Percentiles rank a stretch among this genome's conserved stretches.
Conservation (phyloP, 1,140 invertebrate genomes). For the Diplogasteroides magnus region DNA sequence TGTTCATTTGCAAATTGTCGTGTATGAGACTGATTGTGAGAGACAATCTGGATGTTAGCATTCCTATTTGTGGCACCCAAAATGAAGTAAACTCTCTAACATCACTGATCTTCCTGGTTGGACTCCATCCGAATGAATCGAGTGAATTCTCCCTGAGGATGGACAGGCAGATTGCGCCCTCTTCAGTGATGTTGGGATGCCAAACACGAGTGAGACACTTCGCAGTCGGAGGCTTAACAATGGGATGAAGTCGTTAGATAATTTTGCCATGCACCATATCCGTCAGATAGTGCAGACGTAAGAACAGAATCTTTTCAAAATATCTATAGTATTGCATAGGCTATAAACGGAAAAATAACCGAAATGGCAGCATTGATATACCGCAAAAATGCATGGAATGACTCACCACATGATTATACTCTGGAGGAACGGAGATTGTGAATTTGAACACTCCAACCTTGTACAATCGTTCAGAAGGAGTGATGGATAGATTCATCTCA, state of each 20-base stretch:
- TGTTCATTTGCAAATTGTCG: too few species aligned
- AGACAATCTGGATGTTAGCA: too few species aligned
- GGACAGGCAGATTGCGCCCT: slow-evolving; percentile 81
- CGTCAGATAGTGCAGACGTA: too few species aligned
- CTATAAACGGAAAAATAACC: slow-evolving; percentile 30
- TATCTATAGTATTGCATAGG: too few species aligned
- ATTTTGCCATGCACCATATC: slow-evolving; percentile 18
- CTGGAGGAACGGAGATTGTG: slow-evolving; percentile 77
- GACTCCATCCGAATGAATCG: slow-evolving; percentile 86
- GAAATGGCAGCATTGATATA: too few species aligned
- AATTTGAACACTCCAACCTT: slow-evolving; percentile 78
- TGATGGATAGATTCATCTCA: slow-evolving; percentile 72
- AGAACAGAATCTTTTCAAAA: too few species aligned
- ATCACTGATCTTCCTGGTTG: slow-evolving; percentile 82
- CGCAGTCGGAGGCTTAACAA: slow-evolving; percentile 78
- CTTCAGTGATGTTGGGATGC: slow-evolving; percentile 92
- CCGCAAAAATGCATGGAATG: slow-evolving; percentile 22
- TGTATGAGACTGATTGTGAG: too few species aligned
- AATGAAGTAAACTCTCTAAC: too few species aligned
- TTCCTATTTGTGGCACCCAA: not conserved
- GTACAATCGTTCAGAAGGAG: slow-evolving; percentile 84
- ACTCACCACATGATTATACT: slow-evolving; percentile 88
- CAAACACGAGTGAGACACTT: slow-evolving; percentile 83
- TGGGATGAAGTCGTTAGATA: slow-evolving; percentile 26
- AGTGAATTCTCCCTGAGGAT: slow-evolving; percentile 81